Evolutionary conservation across 2,888 invertebrate genomes (phyloP), one percentile per base, ranked within the genome.

Genomic region (Serrognathus titanus): DNA sequence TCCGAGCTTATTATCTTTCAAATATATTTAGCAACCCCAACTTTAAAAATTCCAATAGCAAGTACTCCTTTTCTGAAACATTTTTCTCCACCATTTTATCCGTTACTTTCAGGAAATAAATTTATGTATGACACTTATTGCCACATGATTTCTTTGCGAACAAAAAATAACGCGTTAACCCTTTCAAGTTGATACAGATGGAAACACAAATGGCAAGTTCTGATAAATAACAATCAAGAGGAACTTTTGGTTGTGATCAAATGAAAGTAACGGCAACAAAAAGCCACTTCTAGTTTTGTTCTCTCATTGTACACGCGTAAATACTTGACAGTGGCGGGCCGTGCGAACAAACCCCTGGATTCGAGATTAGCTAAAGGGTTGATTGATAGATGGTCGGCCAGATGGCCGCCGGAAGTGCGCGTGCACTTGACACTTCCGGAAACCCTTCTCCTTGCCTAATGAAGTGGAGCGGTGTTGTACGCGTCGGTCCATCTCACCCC

Each of bases 361-460:
- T 57, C 50, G 51, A 59, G 58, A 60, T 62, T 62, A 58, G 58
- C 58, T 55, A 48, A 63, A 65, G 65, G 66, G 65, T 65, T 66
- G 65, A 66, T 66, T 66, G 66, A 66, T 66, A 62, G 65, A 66
- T 67, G 65, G 59, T 58, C 58, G 52, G 63, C 59, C 67, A 70
- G 68, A 70, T 69, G 71, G 64, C 56, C 66, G 64, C 59, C 69
- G 72, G 72, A 74, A 72, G 70, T 71, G 65, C 69, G 71, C 71
- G 71, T 74, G 73, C 72, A 72, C 73, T 75, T 74, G 74, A 75
- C 75, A 75, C 74, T 75, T 74, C 74, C 74, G 72, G 60, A 63
- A 63, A 69, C 71, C 71, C 71, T 72, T 70, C 69, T 66, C 66
- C 59, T 40, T 62, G 57, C 58, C 63, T 68, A 66, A 69, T 68